Percentiles rank a stretch among this genome's conserved stretches.
Conservation (phyloP, 2,797 vertebrate species). For the Percopsis omiscomaycus region DNA sequence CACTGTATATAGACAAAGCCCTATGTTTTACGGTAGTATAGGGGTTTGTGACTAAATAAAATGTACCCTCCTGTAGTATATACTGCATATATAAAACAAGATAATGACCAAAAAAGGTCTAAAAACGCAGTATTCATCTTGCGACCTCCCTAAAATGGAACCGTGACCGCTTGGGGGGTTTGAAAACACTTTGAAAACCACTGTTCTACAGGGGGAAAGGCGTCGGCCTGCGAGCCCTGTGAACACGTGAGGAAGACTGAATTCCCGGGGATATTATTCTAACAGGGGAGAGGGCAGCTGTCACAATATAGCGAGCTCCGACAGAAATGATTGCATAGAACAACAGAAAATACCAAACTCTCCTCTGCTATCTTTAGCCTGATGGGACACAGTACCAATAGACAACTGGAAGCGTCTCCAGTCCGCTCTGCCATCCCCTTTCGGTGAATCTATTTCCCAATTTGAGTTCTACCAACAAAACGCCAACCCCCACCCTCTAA, state of each 20-base stretch:
- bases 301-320: slow-evolving; percentile 70
- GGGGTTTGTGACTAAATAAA: too few species aligned
- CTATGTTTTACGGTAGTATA: too few species aligned
- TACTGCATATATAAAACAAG: too few species aligned
- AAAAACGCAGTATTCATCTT: too few species aligned
- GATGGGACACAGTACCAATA: slow-evolving; percentile 43
- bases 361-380: slow-evolving; percentile 68
- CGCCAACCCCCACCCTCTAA: slow-evolving; percentile 15
- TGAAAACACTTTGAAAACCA: not conserved
- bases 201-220: slow-evolving; percentile 51
- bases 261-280: slow-evolving; percentile 82
- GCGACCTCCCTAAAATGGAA: too few species aligned
- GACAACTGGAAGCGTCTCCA: slow-evolving; percentile 20
- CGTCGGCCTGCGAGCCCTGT: slow-evolving; percentile 50
- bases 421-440: slow-evolving; percentile 5
- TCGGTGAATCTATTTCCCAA: slow-evolving; percentile 6
- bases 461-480: slow-evolving; percentile 28
- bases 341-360: slow-evolving; percentile 64
- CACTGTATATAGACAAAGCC: too few species aligned
- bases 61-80: too few species aligned
- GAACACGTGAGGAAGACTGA: slow-evolving; percentile 74
- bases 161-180: too few species aligned
- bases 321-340: slow-evolving; percentile 60
- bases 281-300: slow-evolving; percentile 76
- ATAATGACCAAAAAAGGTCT: too few species aligned